Conservation (phyloP, 1,140 invertebrate species). For the Drosophila simulans region DNA sequence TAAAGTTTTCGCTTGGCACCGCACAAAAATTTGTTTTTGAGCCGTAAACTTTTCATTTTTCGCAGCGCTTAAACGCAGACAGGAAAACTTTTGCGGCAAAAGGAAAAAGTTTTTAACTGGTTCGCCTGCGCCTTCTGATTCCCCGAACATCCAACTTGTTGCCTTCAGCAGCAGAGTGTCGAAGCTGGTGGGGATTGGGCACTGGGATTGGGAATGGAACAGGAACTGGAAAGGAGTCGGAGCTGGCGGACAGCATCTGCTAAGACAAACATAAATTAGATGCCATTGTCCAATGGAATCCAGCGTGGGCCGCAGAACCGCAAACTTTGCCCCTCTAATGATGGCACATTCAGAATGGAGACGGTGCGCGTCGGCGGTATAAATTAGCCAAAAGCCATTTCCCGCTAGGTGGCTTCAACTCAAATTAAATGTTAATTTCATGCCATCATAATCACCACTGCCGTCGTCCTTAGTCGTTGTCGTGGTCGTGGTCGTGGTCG, state of each 20-base stretch:
- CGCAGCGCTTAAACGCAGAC: slow-evolving; percentile 76
- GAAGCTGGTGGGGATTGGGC: neutral
- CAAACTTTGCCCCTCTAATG: slow-evolving; percentile 74
- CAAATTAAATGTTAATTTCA: slow-evolving; percentile 83
- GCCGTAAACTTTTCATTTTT: slow-evolving; percentile 49
- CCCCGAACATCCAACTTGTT: slow-evolving; percentile 39
- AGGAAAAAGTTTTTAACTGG: slow-evolving; percentile 73
- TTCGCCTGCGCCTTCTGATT: slow-evolving; percentile 24
- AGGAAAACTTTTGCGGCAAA: slow-evolving; percentile 68
- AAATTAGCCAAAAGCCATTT: slow-evolving; percentile 72
- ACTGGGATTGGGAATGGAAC: no score
- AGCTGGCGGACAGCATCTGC: slow-evolving; percentile 56
- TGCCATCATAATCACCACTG: slow-evolving; percentile 79
- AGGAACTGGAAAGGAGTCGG: neutral
- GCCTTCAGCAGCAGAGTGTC: slow-evolving; percentile 15
- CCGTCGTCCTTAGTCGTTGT: slow-evolving; percentile 43
- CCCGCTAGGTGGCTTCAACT: slow-evolving; percentile 69
- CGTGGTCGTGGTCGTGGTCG: slow-evolving; percentile 55
- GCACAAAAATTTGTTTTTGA: slow-evolving; percentile 53
- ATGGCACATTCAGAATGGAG: slow-evolving; percentile 70
- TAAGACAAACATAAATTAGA: slow-evolving; percentile 83
- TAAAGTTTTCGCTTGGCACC: slow-evolving; percentile 55
- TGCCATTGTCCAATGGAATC: slow-evolving; percentile 75
- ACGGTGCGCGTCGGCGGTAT: slow-evolving; percentile 51
- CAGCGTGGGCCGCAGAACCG: slow-evolving; percentile 38